Evolutionary conservation across 2,797 vertebrate species (phyloP), one percentile per base, ranked within the genome.

Genomic region (Gobionotothen gibberifrons): DNA sequence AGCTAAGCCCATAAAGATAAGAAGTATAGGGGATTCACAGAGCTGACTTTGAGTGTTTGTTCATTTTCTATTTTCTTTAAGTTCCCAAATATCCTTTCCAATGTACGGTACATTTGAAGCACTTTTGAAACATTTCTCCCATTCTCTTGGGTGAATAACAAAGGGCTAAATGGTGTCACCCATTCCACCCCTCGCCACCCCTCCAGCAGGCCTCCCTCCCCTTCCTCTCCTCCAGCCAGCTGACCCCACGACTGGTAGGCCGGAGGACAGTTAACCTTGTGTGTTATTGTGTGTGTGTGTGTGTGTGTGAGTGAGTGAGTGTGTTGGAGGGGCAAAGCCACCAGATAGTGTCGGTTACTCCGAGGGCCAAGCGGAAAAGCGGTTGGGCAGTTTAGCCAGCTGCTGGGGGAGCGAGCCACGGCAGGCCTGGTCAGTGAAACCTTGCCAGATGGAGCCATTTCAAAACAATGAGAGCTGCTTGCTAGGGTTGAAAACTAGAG

Each of bases 301-400:
- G 22, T 29, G 43, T 54, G 68, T 29, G 68, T 51, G 51, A 49
- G 53, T 69, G 69, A 53, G 69, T 48, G 71, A 43, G 69, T 56
- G 64, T 54, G 69, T 26, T 42, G 47, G 67, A 69, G 80, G 78
- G 75, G 88, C 81, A 87, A 83, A 90, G 87, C 84, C 85, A 87
- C 62, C 75, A 79, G 64, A 78, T 83, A 86, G 79, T 90, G 93
- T 92, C 93, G 82, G 93, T 95, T 95, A 90, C 90, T 90, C 70
- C 47, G 56, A 90, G 71, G 88, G 75, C 83, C 89, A 84, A 84
- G 89, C 80, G 53, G 78, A 86, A 86, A 85, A 92, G 92, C 92
- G 84, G 91, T 93, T 95, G 93, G 95, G 86, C 94, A 94, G 95
- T 95, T 95, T 94, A 85, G 89, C 93, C 95, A 95, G 94, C 95